phyloP scores from a whole-genome alignment of 2,113 vertebrate species.

The Talpa occidentalis region DNA sequence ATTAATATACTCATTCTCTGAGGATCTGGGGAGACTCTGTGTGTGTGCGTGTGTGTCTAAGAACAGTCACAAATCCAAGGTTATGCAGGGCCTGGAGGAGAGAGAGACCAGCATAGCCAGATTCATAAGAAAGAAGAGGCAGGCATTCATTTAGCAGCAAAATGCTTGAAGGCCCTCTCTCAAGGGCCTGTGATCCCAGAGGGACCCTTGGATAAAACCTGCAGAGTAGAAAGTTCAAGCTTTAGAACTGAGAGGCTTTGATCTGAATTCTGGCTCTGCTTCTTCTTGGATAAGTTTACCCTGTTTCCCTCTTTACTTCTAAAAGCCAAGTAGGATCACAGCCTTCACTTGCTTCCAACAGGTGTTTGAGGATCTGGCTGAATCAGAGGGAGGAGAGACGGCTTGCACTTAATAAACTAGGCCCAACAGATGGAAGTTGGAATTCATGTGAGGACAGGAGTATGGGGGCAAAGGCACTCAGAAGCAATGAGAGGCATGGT shows the following conservation, averaged over 20 bases:
- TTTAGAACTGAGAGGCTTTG: neutral
- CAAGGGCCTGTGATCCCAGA: neutral
- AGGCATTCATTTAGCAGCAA: neutral
- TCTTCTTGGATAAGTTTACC: neutral
- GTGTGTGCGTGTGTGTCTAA: neutral
- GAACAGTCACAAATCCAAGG: neutral
- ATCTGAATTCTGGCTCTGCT: neutral
- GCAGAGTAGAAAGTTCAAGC: neutral
- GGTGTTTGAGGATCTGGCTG: neutral
- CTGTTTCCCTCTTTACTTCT: neutral
- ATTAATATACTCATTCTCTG: neutral
- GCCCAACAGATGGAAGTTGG: neutral
- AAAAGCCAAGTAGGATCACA: neutral
- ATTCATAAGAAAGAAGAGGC: neutral
- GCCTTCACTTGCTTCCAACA: neutral
- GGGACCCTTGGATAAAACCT: neutral
- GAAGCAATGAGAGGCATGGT: neutral
- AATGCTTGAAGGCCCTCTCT: neutral
- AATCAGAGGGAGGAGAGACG: neutral
- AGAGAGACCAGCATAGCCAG: neutral
- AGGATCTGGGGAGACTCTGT: neutral
- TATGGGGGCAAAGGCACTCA: neutral
- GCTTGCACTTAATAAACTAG: neutral
- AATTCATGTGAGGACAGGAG: neutral
- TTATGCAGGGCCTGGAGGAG: neutral